Conservation (phyloP, 1,140 invertebrate species). For the Atta texana region DNA sequence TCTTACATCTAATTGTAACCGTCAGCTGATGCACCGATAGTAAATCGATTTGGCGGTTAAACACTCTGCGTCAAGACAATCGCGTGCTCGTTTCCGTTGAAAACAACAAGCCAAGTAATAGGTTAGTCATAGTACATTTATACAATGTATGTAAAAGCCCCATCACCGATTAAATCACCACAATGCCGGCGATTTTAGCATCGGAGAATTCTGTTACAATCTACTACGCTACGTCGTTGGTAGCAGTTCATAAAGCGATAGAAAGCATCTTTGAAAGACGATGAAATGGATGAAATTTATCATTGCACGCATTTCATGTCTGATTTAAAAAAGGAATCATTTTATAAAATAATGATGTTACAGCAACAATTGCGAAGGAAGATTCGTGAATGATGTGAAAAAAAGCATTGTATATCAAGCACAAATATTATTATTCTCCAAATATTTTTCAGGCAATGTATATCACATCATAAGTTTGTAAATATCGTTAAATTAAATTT, state of each 20-base stretch:
- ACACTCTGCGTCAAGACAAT: constrained; percentile 42
- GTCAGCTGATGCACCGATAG: constrained; percentile 49
- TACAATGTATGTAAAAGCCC: constrained; percentile 52
- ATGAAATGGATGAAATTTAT: not conserved
- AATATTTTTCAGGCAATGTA: not conserved
- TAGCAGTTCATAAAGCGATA: not conserved
- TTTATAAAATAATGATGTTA: constrained; percentile 8
- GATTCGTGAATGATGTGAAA: not conserved
- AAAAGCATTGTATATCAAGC: not conserved
- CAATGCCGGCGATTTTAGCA: constrained; percentile 39
- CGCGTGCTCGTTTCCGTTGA: constrained; percentile 32
- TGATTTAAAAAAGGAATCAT: not conserved
- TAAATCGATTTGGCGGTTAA: constrained; percentile 66
- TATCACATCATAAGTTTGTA: not conserved
- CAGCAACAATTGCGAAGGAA: not conserved
- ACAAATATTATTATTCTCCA: not conserved
- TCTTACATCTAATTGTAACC: constrained; percentile 36
- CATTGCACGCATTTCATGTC: not conserved
- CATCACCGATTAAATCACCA: constrained; percentile 42
- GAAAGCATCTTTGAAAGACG: not conserved
- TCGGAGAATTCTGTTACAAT: constrained; percentile 30
- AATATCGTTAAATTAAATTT: constrained; percentile 1
- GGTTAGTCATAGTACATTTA: constrained; percentile 54
- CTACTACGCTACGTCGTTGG: not conserved
- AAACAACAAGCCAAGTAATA: constrained; percentile 31